These are phyloP conservation scores for Chouioia cunea DNA, from an alignment of 2,888 invertebrate species.

Conservation along the genomic window DNA sequence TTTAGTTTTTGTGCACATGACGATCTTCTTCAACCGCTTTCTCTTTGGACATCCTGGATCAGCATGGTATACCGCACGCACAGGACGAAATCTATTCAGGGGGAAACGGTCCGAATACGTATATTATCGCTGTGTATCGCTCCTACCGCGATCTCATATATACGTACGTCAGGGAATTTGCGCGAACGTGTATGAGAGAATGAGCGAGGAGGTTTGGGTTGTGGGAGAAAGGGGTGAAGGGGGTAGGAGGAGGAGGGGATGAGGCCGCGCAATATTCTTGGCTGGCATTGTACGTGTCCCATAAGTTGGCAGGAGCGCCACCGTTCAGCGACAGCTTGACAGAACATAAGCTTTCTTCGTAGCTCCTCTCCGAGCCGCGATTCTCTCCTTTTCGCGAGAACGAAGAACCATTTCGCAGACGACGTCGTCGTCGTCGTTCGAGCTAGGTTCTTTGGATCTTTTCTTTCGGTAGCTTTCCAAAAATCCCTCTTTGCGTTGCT, in stretches of 20 bases:
- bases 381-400: slow-evolving; percentile 7
- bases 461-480: slow-evolving; percentile 26
- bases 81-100: not conserved
- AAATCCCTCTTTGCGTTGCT: slow-evolving; percentile 15
- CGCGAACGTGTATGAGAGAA: too few species aligned
- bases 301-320: slow-evolving; percentile 66
- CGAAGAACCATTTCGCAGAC: slow-evolving; percentile 34
- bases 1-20: too few species aligned
- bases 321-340: slow-evolving; percentile 67
- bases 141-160: not conserved
- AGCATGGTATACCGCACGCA: slow-evolving; percentile 3
- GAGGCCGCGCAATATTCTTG: slow-evolving; percentile 62
- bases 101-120: slow-evolving; percentile 9
- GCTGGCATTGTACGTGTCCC: slow-evolving; percentile 66
- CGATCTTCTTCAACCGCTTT: not conserved
- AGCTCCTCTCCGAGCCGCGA: slow-evolving; percentile 34
- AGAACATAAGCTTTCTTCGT: slow-evolving; percentile 62
- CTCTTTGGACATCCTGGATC: not conserved
- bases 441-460: slow-evolving; percentile 31
- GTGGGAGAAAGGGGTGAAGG: not conserved
- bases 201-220: too few species aligned
- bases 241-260: slow-evolving; percentile 23
- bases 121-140: not conserved
- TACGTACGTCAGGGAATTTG: not conserved
- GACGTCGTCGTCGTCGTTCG: slow-evolving; percentile 17